A percentile compares a stretch with the other conserved stretches of the same genome.
These are phyloP conservation scores for Acanthosoma haemorrhoidale DNA, from an alignment of 2,888 invertebrate species.

Conservation along the genomic window DNA sequence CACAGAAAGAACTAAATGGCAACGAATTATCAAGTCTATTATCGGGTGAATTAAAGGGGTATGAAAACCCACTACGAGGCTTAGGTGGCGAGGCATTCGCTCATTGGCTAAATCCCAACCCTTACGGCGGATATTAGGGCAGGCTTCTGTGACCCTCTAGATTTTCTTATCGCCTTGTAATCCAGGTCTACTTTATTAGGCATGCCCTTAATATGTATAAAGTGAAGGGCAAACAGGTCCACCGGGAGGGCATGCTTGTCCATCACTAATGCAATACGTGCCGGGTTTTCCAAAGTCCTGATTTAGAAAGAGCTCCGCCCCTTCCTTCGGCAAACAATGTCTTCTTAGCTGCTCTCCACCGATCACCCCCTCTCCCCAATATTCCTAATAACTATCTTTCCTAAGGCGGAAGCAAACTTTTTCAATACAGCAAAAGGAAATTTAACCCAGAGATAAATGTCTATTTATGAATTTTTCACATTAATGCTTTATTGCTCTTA, in stretches of 20 bases:
- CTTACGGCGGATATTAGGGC: too few species aligned
- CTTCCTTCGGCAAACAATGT: conserved; percentile 15
- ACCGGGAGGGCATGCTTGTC: conserved; percentile 30
- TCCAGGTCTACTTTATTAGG: conserved; percentile 31
- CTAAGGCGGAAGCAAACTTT: too few species aligned
- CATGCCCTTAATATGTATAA: conserved; percentile 13
- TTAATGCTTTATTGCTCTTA: too few species aligned
- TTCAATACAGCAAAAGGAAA: too few species aligned
- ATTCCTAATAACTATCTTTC: conserved; percentile 5
- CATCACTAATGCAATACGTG: conserved; percentile 38
- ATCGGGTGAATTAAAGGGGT: too few species aligned
- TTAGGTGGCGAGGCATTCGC: too few species aligned
- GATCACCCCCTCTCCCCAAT: neutral
- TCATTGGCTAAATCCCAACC: too few species aligned
- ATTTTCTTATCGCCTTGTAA: conserved; percentile 14
- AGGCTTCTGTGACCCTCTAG: neutral
- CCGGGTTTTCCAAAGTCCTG: conserved; percentile 34
- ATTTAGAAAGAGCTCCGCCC: conserved; percentile 27
- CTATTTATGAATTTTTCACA: too few species aligned
- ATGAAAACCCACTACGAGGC: too few species aligned
- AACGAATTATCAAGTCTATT: too few species aligned
- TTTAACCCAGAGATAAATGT: too few species aligned
- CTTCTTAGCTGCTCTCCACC: conserved; percentile 17
- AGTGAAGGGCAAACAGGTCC: conserved; percentile 12
- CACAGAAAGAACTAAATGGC: too few species aligned